A percentile compares a stretch with the other conserved stretches of the same genome.
These are phyloP conservation scores for Melospiza melodia DNA, from an alignment of 2,113 vertebrate species.

Conservation along the genomic window DNA sequence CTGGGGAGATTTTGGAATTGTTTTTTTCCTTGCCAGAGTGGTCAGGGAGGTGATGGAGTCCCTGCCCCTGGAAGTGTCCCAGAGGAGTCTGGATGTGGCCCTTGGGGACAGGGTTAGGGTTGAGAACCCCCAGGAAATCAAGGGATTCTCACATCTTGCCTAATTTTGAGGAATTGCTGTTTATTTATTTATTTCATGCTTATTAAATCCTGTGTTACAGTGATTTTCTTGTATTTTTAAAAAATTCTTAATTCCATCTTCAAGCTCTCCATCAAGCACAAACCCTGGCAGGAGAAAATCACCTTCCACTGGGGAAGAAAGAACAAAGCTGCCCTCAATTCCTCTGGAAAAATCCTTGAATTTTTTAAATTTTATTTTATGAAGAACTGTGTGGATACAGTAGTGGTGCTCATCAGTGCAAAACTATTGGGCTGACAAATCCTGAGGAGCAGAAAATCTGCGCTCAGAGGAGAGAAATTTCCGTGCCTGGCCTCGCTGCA, in stretches of 20 bases:
- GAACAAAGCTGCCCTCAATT: not conserved
- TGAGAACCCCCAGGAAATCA: not conserved
- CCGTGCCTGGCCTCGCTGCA: not conserved
- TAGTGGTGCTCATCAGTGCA: not conserved
- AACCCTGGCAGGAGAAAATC: not conserved
- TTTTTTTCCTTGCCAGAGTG: not conserved
- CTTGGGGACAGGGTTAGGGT: not conserved
- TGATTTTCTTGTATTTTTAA: not conserved
- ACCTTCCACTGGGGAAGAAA: not conserved
- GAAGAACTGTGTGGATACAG: rapidly evolving
- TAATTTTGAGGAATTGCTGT: not conserved
- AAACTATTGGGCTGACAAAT: not conserved
- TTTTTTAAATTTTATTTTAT: not conserved
- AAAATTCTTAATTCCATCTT: not conserved
- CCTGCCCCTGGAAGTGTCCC: not conserved
- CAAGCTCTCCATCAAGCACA: not conserved
- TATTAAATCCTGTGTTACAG: not conserved
- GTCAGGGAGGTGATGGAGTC: not conserved
- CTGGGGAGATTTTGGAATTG: not conserved
- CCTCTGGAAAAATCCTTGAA: not conserved
- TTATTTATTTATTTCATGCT: not conserved
- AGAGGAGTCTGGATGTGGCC: not conserved
- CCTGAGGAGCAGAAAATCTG: not conserved
- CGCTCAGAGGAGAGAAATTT: not conserved
- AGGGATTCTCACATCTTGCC: not conserved